Evolutionary conservation across 1,140 invertebrate genomes (phyloP), one percentile per base, ranked within the genome.

Genomic region (Lanistes nyassanus): DNA sequence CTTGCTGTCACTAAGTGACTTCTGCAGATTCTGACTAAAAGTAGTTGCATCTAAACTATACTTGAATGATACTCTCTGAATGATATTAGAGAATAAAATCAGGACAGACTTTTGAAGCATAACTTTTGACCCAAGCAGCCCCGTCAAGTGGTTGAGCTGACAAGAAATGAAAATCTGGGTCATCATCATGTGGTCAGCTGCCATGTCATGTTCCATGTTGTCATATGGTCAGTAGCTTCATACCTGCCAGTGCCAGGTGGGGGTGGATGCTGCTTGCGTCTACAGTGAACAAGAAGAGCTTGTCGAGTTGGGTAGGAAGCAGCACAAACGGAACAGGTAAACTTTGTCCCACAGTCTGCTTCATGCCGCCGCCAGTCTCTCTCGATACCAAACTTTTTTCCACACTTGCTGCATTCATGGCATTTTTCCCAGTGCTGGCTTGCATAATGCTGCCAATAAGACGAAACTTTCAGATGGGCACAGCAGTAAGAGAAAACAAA

Each of bases 241-340:
- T 34, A 74, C 58, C 29, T 65, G 2, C 36, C 51, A 39, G 37
- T 47, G 26, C 42, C 29, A 21, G 34, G 11, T 3, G 74, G 74
- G 2, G 58, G 21, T 23, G 65, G 36, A 34, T 76, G 74, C 36
- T 47, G 47, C 29, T 76, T 68, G 26, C 74, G 42, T 21, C 2
- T 56, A 36, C 74, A 76, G 66, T 76, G 74, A 13, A 58, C 69
- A 3, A 76, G 56, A 19, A 76, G 64, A 29, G 74, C 66, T 29
- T 60, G 64, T 21, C 55, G 66, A 3, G 26, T 56, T 34, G 74
- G 53, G 55, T 69, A 76, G 21, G 34, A 29, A 37, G 47, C 31
- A 11, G 51, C 23, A 60, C 74, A 76, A 7, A 19, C 56, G 21
- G 29, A 5, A 68, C 74, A 76, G 37, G 65, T 23, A 42, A 69